Evolutionary conservation across 2,888 invertebrate species (phyloP), one percentile per base, ranked within the genome.

Genomic region (Andrena marginata): DNA sequence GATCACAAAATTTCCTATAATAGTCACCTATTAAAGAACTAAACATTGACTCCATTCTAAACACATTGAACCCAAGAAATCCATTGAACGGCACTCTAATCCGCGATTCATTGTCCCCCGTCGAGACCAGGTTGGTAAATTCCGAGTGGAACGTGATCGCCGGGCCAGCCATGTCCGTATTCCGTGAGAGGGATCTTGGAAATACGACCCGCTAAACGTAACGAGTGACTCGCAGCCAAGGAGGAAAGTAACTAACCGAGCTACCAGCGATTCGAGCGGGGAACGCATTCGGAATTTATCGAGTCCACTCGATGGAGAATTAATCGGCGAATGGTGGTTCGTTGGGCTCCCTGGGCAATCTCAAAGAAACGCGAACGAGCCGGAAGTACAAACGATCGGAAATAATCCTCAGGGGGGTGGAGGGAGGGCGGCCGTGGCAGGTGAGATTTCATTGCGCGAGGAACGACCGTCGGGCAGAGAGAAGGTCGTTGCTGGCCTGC

Each of bases 221-320:
- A 74, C 80, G 69, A 80, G 81, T 59, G 59, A 63, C 35, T 60
- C 54, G 60, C 60, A 68, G 54, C 49, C 56, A 56, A 16, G 64
- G 49, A 20, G 64, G 42, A 4, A 59, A 64, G 73, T 70, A 79
- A 79, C 77, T 69, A 77, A 77, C 70, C 51, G 59, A 26, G 31
- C 23, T 4, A 31, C 29, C 2, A 13, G 26, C 26, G 26, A 23
- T 59, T 31, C 31, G 70, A 49, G 16, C 10, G 29, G 13, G 35
- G 42, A 51, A 65, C 79, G 70, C 79, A 65, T 70, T 42, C 59
- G 31, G 70, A 82, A 83, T 83, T 82, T 83, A 83, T 83, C 73
- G 82, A 56, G 70, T 83, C 69, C 82, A 73, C 77, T 77, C 77
- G 59, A 83, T 82, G 76, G 82, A 72, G 82, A 81, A 81, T 82